phyloP scores from a whole-genome alignment of 2,797 vertebrate species.

The Menidia menidia region DNA sequence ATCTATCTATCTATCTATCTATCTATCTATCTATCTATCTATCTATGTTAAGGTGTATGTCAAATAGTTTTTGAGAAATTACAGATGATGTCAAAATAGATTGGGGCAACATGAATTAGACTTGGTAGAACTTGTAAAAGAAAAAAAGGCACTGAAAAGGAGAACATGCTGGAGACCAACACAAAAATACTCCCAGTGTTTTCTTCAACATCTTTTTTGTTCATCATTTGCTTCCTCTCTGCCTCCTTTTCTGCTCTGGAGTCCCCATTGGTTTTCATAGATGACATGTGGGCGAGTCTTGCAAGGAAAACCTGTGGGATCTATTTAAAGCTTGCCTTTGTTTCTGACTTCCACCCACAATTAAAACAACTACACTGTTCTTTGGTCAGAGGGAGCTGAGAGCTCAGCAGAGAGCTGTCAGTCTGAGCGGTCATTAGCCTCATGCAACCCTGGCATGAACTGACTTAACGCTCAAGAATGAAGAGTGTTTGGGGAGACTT shows the following conservation, averaged over 20 bases:
- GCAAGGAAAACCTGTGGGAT: constrained; percentile 45
- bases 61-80: no score
- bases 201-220: constrained; percentile 27
- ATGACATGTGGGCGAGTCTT: constrained; percentile 29
- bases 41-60: no score
- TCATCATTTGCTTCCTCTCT: constrained; percentile 27
- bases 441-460: constrained; percentile 3
- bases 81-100: no score
- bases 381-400: constrained; percentile 27
- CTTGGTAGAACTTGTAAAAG: no score
- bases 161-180: neutral
- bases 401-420: constrained; percentile 19
- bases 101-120: no score
- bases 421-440: constrained; percentile 15
- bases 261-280: constrained; percentile 35
- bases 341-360: constrained; percentile 36
- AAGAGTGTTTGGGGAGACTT: neutral
- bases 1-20: no score
- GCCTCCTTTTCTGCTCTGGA: constrained; percentile 43
- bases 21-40: no score
- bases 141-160: no score
- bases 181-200: neutral
- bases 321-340: constrained; percentile 46
- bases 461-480: constrained; percentile 6
- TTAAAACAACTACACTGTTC: constrained; percentile 30